A percentile compares a stretch with the other conserved stretches of the same genome.
phyloP scores from a whole-genome alignment of 2,113 vertebrate genomes.

The Oncorhynchus kisutch region DNA sequence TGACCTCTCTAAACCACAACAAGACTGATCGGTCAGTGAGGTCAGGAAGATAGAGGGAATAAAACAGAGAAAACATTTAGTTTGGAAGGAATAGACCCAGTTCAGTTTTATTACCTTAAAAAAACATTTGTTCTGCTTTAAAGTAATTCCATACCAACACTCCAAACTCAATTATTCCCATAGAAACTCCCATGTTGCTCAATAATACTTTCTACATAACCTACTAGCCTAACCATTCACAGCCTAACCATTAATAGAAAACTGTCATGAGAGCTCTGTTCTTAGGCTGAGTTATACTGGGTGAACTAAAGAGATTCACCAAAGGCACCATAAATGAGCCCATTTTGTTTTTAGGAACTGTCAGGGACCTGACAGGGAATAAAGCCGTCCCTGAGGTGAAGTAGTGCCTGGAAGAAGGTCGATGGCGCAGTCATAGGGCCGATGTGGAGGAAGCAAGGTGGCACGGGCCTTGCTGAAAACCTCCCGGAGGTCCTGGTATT shows the following conservation, averaged over 20 bases:
- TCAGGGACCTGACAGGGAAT: not conserved
- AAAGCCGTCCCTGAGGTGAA: too few relatives aligned
- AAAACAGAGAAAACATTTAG: conserved; percentile 42
- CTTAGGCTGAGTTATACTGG: conserved; percentile 56
- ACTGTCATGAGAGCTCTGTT: conserved; percentile 10
- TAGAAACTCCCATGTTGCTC: too few relatives aligned
- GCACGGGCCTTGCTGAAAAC: too few relatives aligned
- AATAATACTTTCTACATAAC: too few relatives aligned
- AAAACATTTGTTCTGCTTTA: not conserved
- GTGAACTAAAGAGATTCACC: conserved; percentile 49
- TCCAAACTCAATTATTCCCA: too few relatives aligned
- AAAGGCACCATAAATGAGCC: conserved; percentile 69
- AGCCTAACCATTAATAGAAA: not conserved
- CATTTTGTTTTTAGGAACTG: conserved; percentile 77
- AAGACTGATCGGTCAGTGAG: conserved; percentile 55
- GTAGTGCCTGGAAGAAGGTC: too few relatives aligned
- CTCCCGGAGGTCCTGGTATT: too few relatives aligned
- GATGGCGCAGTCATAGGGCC: too few relatives aligned
- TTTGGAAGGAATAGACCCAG: conserved; percentile 37
- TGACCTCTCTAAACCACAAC: conserved; percentile 58
- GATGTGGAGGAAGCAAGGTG: too few relatives aligned
- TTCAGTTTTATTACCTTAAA: not conserved
- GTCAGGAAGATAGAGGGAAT: conserved; percentile 47
- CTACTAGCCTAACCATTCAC: conserved; percentile 1
- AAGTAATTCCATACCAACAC: not conserved